These are phyloP conservation scores for Orthochromis indermauri DNA, from an alignment of 2,113 vertebrate species.

Conservation along the genomic window DNA sequence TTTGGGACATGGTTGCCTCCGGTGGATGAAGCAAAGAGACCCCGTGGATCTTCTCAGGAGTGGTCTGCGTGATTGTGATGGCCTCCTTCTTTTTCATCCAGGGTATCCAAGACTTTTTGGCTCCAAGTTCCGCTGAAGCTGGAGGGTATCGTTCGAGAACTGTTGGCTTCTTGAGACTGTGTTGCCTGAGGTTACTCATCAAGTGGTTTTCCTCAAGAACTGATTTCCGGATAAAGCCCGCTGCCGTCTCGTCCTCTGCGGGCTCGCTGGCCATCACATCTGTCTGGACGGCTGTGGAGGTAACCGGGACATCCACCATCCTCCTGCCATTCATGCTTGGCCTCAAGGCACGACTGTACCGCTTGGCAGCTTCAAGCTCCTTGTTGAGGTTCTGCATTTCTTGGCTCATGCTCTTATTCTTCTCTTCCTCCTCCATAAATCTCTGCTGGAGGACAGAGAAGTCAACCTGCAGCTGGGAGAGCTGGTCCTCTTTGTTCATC, in stretches of 20 bases:
- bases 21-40: slow-evolving; percentile 36
- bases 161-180: slow-evolving; percentile 77
- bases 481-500: slow-evolving; percentile 96
- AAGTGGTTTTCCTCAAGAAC: slow-evolving; percentile 93
- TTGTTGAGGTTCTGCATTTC: slow-evolving; percentile 79
- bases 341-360: slow-evolving; percentile 83
- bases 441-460: slow-evolving; percentile 84
- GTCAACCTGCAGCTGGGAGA: slow-evolving; percentile 89
- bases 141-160: slow-evolving; percentile 88
- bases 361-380: slow-evolving; percentile 84
- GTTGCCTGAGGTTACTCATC: slow-evolving; percentile 91
- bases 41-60: slow-evolving; percentile 64
- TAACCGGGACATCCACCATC: slow-evolving; percentile 82
- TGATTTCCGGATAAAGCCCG: slow-evolving; percentile 89
- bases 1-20: slow-evolving; percentile 77
- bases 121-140: slow-evolving; percentile 73
- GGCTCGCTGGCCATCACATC: slow-evolving; percentile 65
- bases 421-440: slow-evolving; percentile 83
- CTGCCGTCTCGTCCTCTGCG: slow-evolving; percentile 83
- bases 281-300: slow-evolving; percentile 86
- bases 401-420: slow-evolving; percentile 80
- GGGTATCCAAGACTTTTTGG: slow-evolving; percentile 83
- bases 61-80: slow-evolving; percentile 35
- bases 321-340: slow-evolving; percentile 83
- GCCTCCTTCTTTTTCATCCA: slow-evolving; percentile 87